Evolutionary conservation across 2,888 invertebrate species (phyloP), one percentile per base, ranked within the genome.

Genomic region (Cistogaster globosa): DNA sequence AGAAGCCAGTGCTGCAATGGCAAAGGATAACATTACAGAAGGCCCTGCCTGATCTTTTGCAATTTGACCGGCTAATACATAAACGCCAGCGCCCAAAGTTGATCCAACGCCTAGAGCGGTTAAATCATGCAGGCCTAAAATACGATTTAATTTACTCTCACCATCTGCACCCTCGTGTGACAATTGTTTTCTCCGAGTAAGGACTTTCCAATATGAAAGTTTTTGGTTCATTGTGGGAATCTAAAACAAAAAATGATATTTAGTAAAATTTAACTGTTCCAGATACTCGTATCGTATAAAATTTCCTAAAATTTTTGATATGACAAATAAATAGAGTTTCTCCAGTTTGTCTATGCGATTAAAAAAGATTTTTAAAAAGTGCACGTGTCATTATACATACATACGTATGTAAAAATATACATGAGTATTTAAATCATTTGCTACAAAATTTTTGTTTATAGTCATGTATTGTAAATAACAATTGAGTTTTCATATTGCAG

Each of bases 51-150:
- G 93, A 83, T 94, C 94, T 89, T 95, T 94, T 1, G 97, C 96
- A 67, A 97, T 97, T 72, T 95, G 94, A 7, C 97, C 97, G 67
- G 96, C 96, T 84, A 98, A 93, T 7, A 98, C 97, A 92, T 98
- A 98, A 77, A 98, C 96, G 16, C 98, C 98, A 6, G 97, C 96
- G n/a, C 97, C 97, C 74, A 98, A 94, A 0, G 96, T 96, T 87
- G 96, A 95, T 84, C 97, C 96, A 85, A 96, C 94, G 11, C 96
- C 98, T 60, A 98, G 91, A 0, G 96, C 95, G 0, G 96, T 96
- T 81, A 98, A 93, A 92, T 98, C 97, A 86, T 90, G 92, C 8
- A 92, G 87, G 6, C 91, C 90, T 55, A 92, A 87, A 6, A 92
- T 90, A 8, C 92, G 90, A 83, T 91, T 91, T 6, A 92, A 84